phyloP scores from a whole-genome alignment of 2,113 vertebrate species.

The Cathartes aura region DNA sequence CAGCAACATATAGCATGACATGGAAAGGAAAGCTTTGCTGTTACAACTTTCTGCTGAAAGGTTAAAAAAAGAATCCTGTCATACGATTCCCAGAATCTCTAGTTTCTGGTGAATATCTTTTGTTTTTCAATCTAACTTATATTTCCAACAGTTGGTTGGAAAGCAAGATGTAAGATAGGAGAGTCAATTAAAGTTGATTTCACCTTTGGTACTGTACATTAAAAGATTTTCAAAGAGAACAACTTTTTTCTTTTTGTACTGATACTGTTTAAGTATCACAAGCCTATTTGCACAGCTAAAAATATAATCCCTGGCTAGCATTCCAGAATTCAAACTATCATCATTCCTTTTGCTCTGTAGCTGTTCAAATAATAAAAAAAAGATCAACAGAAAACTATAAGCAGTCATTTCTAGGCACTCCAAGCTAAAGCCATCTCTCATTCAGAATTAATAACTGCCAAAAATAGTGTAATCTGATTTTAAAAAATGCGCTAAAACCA shows the following conservation, averaged over 20 bases:
- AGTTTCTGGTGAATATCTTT: not conserved
- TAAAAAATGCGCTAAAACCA: not conserved
- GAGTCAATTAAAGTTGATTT: not conserved
- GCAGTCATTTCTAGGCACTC: not conserved
- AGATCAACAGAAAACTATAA: not conserved
- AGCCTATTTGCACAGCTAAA: not conserved
- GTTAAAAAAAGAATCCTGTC: not conserved
- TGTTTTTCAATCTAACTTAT: not conserved
- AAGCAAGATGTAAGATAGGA: not conserved
- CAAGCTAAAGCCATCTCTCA: not conserved
- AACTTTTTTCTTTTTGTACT: not conserved
- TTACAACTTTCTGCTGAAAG: not conserved
- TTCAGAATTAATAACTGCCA: constrained; percentile 31
- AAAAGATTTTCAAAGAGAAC: not conserved
- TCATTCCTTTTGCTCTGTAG: not conserved
- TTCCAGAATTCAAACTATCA: not conserved
- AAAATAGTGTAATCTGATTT: not conserved
- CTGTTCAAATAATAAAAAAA: not conserved
- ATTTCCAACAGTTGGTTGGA: not conserved
- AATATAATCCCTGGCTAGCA: not conserved
- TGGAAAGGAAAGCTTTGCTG: not conserved
- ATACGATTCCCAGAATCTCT: not conserved
- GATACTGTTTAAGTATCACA: not conserved
- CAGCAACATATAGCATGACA: not conserved
- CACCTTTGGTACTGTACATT: not conserved